Percentiles rank a stretch among this genome's conserved stretches.
phyloP scores from a whole-genome alignment of 2,113 vertebrate species.

The Ibidorhyncha struthersii region DNA sequence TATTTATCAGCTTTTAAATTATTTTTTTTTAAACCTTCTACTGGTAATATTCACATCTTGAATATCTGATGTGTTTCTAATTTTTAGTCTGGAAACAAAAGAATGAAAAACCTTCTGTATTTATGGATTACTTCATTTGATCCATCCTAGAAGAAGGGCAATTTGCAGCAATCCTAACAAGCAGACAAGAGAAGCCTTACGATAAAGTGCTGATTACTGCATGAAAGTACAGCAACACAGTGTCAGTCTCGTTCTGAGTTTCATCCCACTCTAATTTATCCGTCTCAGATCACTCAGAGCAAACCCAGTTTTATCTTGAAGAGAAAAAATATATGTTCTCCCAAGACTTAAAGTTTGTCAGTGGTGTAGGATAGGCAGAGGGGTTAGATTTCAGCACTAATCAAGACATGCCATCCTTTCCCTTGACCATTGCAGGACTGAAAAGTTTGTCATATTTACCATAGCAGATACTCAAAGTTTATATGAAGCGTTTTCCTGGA shows the following conservation, averaged over 20 bases:
- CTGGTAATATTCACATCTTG: background rate
- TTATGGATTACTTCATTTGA: background rate
- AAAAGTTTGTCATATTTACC: background rate
- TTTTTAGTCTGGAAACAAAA: background rate
- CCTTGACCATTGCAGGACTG: background rate
- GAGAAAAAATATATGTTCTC: background rate
- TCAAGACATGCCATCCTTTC: background rate
- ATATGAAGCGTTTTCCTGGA: background rate
- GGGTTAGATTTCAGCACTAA: background rate
- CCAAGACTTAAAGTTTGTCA: background rate
- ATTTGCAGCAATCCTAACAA: background rate
- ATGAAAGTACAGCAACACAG: background rate
- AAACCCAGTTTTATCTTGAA: background rate
- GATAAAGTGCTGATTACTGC: background rate
- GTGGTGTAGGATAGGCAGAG: background rate
- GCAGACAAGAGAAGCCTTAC: background rate
- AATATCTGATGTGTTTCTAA: background rate
- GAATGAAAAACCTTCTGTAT: background rate
- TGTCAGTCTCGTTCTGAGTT: background rate
- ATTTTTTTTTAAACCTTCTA: background rate
- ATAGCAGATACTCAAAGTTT: background rate
- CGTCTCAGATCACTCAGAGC: background rate
- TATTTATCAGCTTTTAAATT: background rate
- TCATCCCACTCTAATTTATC: background rate
- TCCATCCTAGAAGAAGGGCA: background rate